Conservation (phyloP, 23 tunicate species). For the Trididemnum miniatum region DNA sequence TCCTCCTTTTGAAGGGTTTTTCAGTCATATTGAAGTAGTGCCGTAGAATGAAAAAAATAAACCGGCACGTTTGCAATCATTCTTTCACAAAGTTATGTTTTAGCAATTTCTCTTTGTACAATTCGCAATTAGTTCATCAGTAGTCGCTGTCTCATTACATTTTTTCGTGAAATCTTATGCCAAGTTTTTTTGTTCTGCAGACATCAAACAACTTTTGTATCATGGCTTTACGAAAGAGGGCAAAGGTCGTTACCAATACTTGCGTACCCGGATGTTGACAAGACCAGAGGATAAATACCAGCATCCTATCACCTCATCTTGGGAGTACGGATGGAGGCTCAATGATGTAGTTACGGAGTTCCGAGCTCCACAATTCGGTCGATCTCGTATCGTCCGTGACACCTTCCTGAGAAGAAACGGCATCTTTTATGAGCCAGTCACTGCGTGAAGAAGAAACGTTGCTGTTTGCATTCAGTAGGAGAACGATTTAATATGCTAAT, state of each 20-base stretch:
- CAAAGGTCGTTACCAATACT: conserved; percentile 86
- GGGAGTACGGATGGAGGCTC: conserved; percentile 95
- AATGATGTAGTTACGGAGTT: conserved; percentile 76
- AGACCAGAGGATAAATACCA: conserved; percentile 91
- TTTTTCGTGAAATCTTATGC: neutral
- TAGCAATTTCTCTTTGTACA: too few species aligned
- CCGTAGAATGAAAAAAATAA: too few species aligned
- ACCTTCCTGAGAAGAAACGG: conserved; percentile 89
- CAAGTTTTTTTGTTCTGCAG: conserved; percentile 29
- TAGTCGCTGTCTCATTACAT: too few species aligned
- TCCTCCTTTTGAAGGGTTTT: too few species aligned
- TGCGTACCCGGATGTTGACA: conserved; percentile 64
- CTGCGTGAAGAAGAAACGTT: too few species aligned
- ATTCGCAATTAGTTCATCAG: too few species aligned
- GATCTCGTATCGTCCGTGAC: conserved; percentile 91
- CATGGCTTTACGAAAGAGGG: conserved; percentile 94
- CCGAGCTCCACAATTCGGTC: conserved; percentile 80
- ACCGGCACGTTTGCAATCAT: too few species aligned
- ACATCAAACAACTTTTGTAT: conserved; percentile 54
- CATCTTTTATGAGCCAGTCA: conserved; percentile 71
- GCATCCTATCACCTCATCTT: conserved; percentile 72
- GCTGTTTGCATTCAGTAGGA: too few species aligned
- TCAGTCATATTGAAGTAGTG: too few species aligned
- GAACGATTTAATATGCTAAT: too few species aligned
- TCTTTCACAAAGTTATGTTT: too few species aligned